phyloP scores from a whole-genome alignment of 2,797 vertebrate species.

The Pseudocheirus occidentalis region DNA sequence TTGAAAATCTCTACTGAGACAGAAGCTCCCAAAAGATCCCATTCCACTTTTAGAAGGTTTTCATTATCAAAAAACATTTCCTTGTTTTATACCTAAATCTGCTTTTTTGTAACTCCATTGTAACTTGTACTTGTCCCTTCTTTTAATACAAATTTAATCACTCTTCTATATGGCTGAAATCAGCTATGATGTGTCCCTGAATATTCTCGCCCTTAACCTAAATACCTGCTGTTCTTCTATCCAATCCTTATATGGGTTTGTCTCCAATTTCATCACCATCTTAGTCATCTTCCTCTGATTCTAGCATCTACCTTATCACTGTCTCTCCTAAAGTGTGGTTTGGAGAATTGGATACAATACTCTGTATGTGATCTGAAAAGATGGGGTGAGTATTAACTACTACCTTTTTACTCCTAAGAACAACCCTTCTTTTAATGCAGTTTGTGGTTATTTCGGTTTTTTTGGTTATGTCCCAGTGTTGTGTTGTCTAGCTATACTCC shows the following conservation, averaged over 20 bases:
- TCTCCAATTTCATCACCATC: not conserved
- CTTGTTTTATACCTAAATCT: not conserved
- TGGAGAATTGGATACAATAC: not conserved
- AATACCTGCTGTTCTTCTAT: not conserved
- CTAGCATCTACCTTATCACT: not conserved
- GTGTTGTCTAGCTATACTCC: not conserved
- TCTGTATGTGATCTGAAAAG: not conserved
- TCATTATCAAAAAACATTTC: not conserved
- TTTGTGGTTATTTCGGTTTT: not conserved
- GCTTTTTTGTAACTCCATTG: not conserved
- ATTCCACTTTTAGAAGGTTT: not conserved
- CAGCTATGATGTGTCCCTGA: not conserved
- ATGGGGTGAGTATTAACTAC: no score
- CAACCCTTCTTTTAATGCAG: not conserved
- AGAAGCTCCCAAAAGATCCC: not conserved
- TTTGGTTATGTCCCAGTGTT: not conserved
- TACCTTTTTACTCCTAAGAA: not conserved
- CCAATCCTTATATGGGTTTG: not conserved
- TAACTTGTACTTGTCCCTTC: not conserved
- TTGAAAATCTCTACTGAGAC: not conserved
- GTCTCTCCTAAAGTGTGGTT: not conserved
- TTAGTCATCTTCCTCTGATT: not conserved
- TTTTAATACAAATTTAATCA: not conserved
- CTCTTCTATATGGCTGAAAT: not conserved
- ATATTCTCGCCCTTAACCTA: not conserved